Evolutionary conservation across 2,113 vertebrate species (phyloP).

Genomic region (Cynoglossus semilaevis): DNA sequence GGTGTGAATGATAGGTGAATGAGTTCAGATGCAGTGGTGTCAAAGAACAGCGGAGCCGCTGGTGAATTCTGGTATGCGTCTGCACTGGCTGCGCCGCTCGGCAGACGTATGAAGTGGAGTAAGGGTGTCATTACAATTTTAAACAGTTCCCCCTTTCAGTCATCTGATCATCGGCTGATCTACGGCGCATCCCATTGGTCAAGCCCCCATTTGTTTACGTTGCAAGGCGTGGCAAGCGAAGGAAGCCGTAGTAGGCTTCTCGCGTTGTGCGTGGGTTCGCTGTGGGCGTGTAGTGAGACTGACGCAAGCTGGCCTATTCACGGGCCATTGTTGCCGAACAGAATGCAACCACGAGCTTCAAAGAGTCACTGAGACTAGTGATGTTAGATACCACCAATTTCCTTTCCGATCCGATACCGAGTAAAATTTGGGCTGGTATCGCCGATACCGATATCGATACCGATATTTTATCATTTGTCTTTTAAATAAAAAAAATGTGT

Average conservation of each 20-base stretch:
- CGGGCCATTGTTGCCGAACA: background rate
- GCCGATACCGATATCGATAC: too few species aligned
- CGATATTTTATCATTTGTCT: too few species aligned
- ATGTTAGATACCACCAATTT: too few species aligned
- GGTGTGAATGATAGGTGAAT: background rate
- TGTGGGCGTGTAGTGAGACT: background rate
- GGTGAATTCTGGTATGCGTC: conserved; percentile 13
- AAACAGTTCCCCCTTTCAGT: conserved; percentile 75
- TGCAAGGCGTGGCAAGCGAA: conserved; percentile 72
- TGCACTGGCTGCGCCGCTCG: background rate
- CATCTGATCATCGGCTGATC: conserved; percentile 83
- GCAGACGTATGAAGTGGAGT: conserved; percentile 47
- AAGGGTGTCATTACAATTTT: conserved; percentile 72
- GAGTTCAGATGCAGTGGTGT: conserved; percentile 24
- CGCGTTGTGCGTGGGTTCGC: conserved; percentile 36
- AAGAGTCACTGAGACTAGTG: too few species aligned
- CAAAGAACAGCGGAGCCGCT: conserved; percentile 25
- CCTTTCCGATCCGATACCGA: too few species aligned
- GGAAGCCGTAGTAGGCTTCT: conserved; percentile 67
- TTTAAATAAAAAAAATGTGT: too few species aligned
- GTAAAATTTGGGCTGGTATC: too few species aligned
- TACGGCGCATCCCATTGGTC: conserved; percentile 74
- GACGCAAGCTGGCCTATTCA: conserved; percentile 34
- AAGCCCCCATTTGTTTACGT: conserved; percentile 73
- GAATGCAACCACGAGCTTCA: background rate